A percentile compares a stretch with the other conserved stretches of the same genome.
Evolutionary conservation across 2,888 invertebrate genomes (phyloP).

Genomic region (Tenthredo mesomela): DNA sequence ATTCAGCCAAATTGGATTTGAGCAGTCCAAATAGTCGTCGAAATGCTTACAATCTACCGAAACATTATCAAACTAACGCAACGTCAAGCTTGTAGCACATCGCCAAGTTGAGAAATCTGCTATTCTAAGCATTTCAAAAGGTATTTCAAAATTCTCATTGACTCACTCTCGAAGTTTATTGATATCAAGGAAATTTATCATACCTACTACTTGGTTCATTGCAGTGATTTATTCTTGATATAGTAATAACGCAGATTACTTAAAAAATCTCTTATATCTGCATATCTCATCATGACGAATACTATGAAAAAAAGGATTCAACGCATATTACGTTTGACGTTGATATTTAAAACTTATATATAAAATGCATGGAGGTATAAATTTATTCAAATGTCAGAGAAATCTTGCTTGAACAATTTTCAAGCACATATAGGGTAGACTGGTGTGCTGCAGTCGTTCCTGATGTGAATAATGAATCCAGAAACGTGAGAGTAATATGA

Average conservation of each 20-base stretch:
- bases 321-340: too few species aligned
- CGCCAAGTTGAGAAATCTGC: neutral
- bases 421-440: conserved; percentile 19
- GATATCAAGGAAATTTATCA: neutral
- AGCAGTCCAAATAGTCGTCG: conserved; percentile 30
- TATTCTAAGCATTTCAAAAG: neutral
- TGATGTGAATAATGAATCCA: conserved; percentile 20
- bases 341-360: neutral
- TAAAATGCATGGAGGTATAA: neutral
- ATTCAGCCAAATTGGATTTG: conserved; percentile 30
- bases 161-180: neutral
- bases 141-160: neutral
- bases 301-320: neutral
- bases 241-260: neutral
- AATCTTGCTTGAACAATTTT: conserved; percentile 28
- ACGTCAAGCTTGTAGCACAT: neutral
- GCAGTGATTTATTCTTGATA: neutral
- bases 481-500: conserved; percentile 37
- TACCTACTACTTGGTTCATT: neutral
- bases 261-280: neutral
- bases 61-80: conserved; percentile 25
- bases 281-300: neutral
- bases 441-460: conserved; percentile 14
- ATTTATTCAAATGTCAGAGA: conserved; percentile 22
- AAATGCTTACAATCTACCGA: conserved; percentile 16